phyloP scores from a whole-genome alignment of 2,888 invertebrate species.

The Elgonia sp. region DNA sequence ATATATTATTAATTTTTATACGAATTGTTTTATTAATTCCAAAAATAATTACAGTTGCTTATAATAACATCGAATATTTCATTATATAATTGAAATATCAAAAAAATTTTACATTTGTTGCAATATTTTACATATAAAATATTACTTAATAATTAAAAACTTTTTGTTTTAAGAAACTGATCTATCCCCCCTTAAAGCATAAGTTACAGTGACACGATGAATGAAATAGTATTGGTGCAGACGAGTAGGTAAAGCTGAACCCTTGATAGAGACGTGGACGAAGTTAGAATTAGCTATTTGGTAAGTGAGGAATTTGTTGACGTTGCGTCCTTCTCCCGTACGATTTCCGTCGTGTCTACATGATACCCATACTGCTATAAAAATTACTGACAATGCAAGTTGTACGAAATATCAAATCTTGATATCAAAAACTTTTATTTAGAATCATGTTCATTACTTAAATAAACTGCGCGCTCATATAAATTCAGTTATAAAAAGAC shows the following conservation, averaged over 20 bases:
- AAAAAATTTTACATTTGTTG: too few species aligned
- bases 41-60: too few species aligned
- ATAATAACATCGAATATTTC: too few species aligned
- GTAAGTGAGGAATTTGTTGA: constrained; percentile 85
- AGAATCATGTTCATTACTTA: background rate
- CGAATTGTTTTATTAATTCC: too few species aligned
- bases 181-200: constrained; percentile 73
- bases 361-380: constrained; percentile 68
- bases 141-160: constrained; percentile 12
- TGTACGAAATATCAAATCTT: constrained; percentile 62
- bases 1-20: too few species aligned
- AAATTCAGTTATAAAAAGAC: background rate
- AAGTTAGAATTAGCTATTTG: constrained; percentile 84
- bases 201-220: constrained; percentile 60
- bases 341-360: constrained; percentile 77
- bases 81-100: too few species aligned
- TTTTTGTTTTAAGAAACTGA: constrained; percentile 45
- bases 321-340: constrained; percentile 83
- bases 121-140: too few species aligned
- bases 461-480: too few species aligned
- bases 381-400: constrained; percentile 74
- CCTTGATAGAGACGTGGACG: constrained; percentile 81
- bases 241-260: constrained; percentile 79
- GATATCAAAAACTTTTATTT: constrained; percentile 1
- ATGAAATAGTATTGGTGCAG: constrained; percentile 81